Base-by-base conservation (phyloP, 1,140 invertebrate species). In the Neodiprion virginianus region DNA sequence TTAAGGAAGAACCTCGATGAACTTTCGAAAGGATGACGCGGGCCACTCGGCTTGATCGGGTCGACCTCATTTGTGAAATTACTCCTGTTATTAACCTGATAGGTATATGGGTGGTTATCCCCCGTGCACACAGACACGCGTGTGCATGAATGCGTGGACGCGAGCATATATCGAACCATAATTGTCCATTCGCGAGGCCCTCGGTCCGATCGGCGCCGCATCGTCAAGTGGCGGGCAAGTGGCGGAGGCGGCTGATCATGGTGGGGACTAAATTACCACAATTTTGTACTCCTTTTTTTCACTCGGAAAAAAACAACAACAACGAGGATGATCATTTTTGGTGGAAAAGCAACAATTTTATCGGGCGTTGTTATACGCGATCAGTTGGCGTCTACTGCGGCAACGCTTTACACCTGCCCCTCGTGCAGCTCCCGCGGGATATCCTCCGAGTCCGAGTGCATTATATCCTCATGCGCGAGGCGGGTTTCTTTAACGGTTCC, bases 301-400 rank as follows among this genome's bases (percentile, higher is more conserved):
- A 17, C 11, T 17, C 5, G n/a, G n/a, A 61, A 61, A 61, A 61
- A 61, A 61, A 12, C 28, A 40, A 40, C 28, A 40, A 80, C 77
- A 85, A 76, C 84, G 81, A 82, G 81, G 84, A 84, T 80, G 84
- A 86, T 87, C 85, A 87, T 86, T 87, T 87, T 87, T 86, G 85
- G 85, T 87, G 83, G 85, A 87, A 87, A 87, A 85, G 84, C 85
- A 87, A 86, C 83, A 87, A 87, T 87, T 87, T 87, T 86, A 86
- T 86, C 85, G 84, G 81, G 76, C 83, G 84, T 85, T 85, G 85
- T 86, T 86, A 86, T 85, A 82, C 82, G 85, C 85, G 85, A 86
- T 87, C 85, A 87, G 85, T 87, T 84, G 82, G 82, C 83, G 84
- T 80, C 83, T 87, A 86, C 85, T 85, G 82, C 78, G 79, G 82